Conservation (phyloP, 2,113 vertebrate species). For the Setophaga petechia region DNA sequence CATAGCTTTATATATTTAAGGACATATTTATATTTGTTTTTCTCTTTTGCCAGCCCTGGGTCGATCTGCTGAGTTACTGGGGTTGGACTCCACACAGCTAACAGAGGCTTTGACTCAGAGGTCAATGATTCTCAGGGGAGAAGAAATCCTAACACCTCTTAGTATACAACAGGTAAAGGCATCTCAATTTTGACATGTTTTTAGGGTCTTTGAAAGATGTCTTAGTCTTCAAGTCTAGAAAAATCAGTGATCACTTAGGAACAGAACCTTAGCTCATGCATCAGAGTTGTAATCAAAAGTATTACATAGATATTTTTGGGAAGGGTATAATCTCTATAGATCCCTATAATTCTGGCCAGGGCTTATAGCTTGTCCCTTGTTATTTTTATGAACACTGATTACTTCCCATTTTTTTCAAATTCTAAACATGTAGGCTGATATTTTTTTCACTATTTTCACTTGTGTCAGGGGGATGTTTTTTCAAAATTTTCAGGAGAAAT, state of each 20-base stretch:
- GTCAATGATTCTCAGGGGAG: constrained; percentile 97
- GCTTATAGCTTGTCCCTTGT: background rate
- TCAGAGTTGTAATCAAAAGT: background rate
- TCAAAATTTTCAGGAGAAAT: background rate
- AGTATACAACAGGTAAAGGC: constrained; percentile 88
- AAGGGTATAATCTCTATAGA: background rate
- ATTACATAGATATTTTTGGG: background rate
- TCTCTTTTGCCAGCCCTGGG: constrained; percentile 78
- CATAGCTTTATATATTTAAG: background rate
- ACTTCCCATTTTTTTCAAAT: background rate
- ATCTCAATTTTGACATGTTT: background rate
- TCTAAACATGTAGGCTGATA: background rate
- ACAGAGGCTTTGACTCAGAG: constrained; percentile 92
- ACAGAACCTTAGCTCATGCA: background rate
- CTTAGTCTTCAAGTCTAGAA: background rate
- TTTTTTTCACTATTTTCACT: background rate
- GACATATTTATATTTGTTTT: background rate
- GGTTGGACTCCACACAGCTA: constrained; percentile 88
- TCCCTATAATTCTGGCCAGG: background rate
- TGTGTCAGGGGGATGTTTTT: background rate
- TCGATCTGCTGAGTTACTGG: constrained; percentile 88
- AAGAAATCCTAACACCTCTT: constrained; percentile 96
- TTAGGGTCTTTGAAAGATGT: background rate
- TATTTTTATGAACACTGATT: background rate
- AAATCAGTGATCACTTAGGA: background rate